Base-by-base conservation (phyloP, 2,888 invertebrate genomes). In the Crepidodera aurea region DNA sequence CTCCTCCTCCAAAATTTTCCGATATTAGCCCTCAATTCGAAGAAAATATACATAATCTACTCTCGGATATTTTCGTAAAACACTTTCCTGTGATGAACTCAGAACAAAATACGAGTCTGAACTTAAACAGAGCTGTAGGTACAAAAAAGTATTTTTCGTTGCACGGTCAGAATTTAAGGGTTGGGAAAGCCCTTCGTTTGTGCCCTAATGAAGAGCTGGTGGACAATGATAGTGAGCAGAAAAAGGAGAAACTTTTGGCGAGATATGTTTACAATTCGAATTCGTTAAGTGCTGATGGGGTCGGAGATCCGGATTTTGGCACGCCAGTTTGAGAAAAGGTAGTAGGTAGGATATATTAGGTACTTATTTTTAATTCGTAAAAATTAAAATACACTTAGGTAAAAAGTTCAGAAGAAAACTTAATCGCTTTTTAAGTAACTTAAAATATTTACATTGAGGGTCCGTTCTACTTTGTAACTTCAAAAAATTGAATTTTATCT, bases 281-380 rank as follows among this genome's bases (percentile, higher is more conserved):
- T 70, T 77, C 78, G 56, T 66, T 78, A 53, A 78, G 77, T 62
- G 80, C 80, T 1, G 83, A 83, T 67, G 87, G 87, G 42, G 85
- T 86, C 70, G 88, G 88, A 0, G 88, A 88, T 80, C 88, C 88
- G 0, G 88, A 87, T 81, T 88, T 88, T 78, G 88, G 88, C 67
- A 88, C 88, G 2, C 88, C 88, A 8, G 88, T 88, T 34, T 34
- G 34, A 34, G 22, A 13, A 13, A 2, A 13, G 34, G n/a, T 12
- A 8, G 34, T 34, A 34, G 2, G 4, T n/a, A 22, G 6, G 4
- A 12, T 34, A 34, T 34, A 12, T 34, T 34, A 34, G 34, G 34
- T 34, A 34, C 34, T 34, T 32, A 32, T 32, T 32, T 32, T 32
- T 32, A 32, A 32, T 32, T 32, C 12, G 3, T n/a, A 34, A 34